Conservation (phyloP, 1,140 invertebrate species). For the Sarcophaga peregrina region DNA sequence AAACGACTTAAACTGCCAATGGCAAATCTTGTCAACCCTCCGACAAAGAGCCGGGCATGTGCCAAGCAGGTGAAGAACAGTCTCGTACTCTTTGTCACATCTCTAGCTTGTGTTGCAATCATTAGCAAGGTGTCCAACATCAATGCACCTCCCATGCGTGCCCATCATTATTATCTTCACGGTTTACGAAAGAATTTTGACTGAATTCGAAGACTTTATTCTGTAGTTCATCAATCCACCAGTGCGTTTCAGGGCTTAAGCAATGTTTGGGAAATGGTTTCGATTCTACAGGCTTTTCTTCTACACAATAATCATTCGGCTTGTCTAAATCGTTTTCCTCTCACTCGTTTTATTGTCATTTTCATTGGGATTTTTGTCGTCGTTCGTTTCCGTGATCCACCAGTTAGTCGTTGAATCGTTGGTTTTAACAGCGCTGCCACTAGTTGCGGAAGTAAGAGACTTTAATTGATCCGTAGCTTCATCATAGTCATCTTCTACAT, state of each 20-base stretch:
- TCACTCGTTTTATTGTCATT: constrained; percentile 43
- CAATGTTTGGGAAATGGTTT: constrained; percentile 55
- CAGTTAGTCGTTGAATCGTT: constrained; percentile 26
- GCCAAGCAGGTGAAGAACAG: no score
- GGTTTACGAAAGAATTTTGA: not conserved
- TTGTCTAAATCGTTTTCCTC: constrained; percentile 33
- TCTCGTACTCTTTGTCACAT: no score
- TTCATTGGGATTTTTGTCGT: constrained; percentile 43
- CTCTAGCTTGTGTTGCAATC: no score
- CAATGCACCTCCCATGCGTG: no score
- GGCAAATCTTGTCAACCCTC: no score
- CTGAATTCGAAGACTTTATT: constrained; percentile 1
- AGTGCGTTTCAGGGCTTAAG: constrained; percentile 56
- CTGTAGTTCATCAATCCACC: constrained; percentile 29
- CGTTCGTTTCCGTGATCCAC: constrained; percentile 39
- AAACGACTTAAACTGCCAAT: no score
- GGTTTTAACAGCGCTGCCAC: not conserved
- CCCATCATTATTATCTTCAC: constrained; percentile 9
- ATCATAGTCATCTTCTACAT: no score
- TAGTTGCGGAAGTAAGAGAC: constrained; percentile 22
- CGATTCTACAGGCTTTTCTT: constrained; percentile 13
- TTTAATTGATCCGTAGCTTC: constrained; percentile 45
- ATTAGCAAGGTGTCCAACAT: no score
- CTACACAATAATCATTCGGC: constrained; percentile 26
- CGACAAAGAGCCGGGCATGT: no score